A percentile compares a stretch with the other conserved stretches of the same genome.
Evolutionary conservation across 2,113 vertebrate species (phyloP).

Genomic region (Lepisosteus osseus): DNA sequence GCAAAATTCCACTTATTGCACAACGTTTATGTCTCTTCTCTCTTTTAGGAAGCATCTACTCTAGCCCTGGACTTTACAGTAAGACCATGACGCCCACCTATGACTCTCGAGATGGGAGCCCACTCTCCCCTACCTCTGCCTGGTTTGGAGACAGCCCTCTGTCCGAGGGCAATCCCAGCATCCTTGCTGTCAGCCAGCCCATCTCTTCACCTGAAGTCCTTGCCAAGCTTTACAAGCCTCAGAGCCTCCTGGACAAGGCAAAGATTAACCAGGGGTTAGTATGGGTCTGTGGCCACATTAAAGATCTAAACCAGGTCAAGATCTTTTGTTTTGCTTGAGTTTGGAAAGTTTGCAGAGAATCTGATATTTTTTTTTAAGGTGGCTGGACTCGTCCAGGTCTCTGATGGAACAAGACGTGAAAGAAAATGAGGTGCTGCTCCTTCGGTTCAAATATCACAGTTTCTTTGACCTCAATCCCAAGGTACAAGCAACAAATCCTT

Average conservation of each 20-base stretch:
- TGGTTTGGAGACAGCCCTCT: slow-evolving; percentile 98
- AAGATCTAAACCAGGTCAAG: no score
- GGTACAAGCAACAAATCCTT: slow-evolving; percentile 60
- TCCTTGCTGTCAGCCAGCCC: slow-evolving; percentile 94
- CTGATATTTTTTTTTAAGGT: slow-evolving; percentile 59
- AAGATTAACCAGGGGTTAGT: slow-evolving; percentile 98
- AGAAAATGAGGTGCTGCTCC: slow-evolving; percentile 92
- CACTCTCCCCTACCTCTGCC: slow-evolving; percentile 91
- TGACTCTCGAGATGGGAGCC: slow-evolving; percentile 93
- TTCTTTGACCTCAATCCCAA: slow-evolving; percentile 99
- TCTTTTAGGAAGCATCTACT: slow-evolving; percentile 90
- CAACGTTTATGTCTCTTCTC: slow-evolving; percentile 21
- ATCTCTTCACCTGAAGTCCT: slow-evolving; percentile 91
- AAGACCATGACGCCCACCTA: slow-evolving; percentile 99
- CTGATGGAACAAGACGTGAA: slow-evolving; percentile 99
- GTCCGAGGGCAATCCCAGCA: slow-evolving; percentile 95
- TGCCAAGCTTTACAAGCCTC: slow-evolving; percentile 94
- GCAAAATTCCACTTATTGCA: no score
- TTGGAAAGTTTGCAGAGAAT: background rate
- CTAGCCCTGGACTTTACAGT: slow-evolving; percentile 95
- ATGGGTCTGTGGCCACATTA: no score
- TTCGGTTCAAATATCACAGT: slow-evolving; percentile 98
- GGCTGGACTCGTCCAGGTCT: slow-evolving; percentile 94
- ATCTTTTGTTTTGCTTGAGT: background rate
- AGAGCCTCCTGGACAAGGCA: slow-evolving; percentile 94